Evolutionary conservation across 2,797 vertebrate species (phyloP), one percentile per base, ranked within the genome.

Genomic region (Kryptolebias ocellatus): DNA sequence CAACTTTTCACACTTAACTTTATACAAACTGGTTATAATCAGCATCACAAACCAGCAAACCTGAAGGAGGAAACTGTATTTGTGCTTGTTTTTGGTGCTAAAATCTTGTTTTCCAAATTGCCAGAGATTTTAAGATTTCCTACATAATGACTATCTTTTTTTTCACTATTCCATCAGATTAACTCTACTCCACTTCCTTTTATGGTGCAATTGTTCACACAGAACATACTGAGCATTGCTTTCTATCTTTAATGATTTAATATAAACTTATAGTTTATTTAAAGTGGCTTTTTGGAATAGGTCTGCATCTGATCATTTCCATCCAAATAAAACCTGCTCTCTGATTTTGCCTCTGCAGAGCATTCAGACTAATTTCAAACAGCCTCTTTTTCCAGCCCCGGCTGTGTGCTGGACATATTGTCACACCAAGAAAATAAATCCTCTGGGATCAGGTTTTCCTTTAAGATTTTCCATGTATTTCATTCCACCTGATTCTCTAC

Each of bases 111-210:
- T 62, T 45, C 44, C n/a, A 75, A 74, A 44, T 54, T 65, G 28
- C 28, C 14, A 54, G 44, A 46, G 20, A 27, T 44, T 58, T 58
- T 4, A 28, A 47, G 46, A n/a, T 59, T 59, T 57, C 46, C 34
- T 60, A 49, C 58, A 49, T 49, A 5, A 0, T 46, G 4, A 46
- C 24, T 24, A 24, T 24, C 20, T 57, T 79, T 74, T 65, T 81
- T 80, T 86, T 71, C 64, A 70, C 70, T 76, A 37, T 71, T 53
- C 76, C 24, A 65, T 34, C 53, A 55, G 47, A 55, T 39, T 37
- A 54, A 76, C 58, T 74, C 12, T 83, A 20, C 71, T 71, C 63
- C 69, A 11, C 67, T 18, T 34, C 45, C 59, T 66, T 53, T 29
- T 58, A 31, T 68, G 39, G 11, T 69, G 51, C 28, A 3, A 42